Conservation (phyloP, 2,797 vertebrate species). For the Lemur catta region DNA sequence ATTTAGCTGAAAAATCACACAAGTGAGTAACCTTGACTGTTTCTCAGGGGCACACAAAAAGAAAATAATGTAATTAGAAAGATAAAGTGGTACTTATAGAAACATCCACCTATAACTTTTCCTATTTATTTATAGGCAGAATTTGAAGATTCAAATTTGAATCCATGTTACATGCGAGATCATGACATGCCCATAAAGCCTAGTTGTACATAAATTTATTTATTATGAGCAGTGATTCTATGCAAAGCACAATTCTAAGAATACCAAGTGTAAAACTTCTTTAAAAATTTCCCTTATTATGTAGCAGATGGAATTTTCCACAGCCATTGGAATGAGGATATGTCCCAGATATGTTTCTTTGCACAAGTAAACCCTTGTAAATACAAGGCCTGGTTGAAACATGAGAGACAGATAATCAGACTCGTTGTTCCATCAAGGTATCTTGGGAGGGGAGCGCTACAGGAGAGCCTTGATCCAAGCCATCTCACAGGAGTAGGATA, state of each 20-base stretch:
- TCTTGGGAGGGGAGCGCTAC: neutral
- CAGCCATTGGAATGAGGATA: neutral
- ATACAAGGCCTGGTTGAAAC: neutral
- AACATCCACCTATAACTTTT: neutral
- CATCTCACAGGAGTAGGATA: neutral
- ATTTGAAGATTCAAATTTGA: neutral
- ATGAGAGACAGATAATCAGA: neutral
- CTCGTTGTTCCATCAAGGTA: neutral
- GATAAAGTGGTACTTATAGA: neutral
- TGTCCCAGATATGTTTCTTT: neutral
- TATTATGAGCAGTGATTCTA: neutral
- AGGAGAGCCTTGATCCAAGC: neutral
- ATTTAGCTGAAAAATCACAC: neutral
- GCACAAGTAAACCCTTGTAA: neutral
- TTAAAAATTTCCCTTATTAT: neutral
- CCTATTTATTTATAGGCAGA: neutral
- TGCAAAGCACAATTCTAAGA: neutral
- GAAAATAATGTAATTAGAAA: neutral
- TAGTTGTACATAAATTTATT: neutral
- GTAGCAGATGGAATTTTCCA: neutral
- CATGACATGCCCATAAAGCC: neutral
- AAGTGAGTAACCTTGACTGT: neutral
- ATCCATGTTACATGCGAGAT: neutral
- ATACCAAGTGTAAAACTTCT: neutral
- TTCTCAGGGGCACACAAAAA: neutral